Evolutionary conservation across 2,797 vertebrate species (phyloP), one percentile per base, ranked within the genome.

Genomic region (Microchirus variegatus): DNA sequence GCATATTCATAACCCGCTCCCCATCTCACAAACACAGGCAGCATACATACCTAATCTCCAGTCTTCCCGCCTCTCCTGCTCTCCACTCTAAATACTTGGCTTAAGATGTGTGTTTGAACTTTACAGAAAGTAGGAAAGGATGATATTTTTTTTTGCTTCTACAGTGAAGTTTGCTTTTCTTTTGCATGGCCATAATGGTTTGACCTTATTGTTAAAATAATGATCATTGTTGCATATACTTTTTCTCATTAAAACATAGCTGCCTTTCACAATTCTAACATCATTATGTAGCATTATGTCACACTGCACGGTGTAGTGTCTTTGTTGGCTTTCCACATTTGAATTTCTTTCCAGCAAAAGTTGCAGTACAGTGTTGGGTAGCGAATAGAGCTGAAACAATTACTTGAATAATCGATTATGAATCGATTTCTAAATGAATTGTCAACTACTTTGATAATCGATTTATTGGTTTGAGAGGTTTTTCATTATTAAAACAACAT

Each of bases 1-100:
- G 88, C 89, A 94, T 94, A 94, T 93, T 92, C 91, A 92, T 87
- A 80, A 64, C 59, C 62, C 58, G 54, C 80, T 41, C 14, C 65
- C 82, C 60, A 65, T 87, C 76, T 82, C 77, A 80, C 63, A 84
- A 75, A 83, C 69, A 73, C 53, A 80, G 58, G 63, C 50, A 59
- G 55, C 26, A 4, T 63, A 70, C 65, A 69, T 65, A 71, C 36
- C 61, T 65, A 41, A 46, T 58, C 54, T 72, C 51, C 53, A 69
- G 66, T 77, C 78, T 68, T 17, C 51, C 57, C 67, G 77, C 63
- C 62, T 22, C 71, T 65, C 43, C 22, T 38, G 14, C 38, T 63
- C 43, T 72, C 43, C 45, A 7, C 31, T 77, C 44, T 46, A 49
- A 74, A 64, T 61, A 53, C 41, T 78, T 73, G 6, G 15, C 38